These are phyloP conservation scores for Aphis craccivora DNA, from an alignment of 1,140 invertebrate genomes.

Conservation along the genomic window DNA sequence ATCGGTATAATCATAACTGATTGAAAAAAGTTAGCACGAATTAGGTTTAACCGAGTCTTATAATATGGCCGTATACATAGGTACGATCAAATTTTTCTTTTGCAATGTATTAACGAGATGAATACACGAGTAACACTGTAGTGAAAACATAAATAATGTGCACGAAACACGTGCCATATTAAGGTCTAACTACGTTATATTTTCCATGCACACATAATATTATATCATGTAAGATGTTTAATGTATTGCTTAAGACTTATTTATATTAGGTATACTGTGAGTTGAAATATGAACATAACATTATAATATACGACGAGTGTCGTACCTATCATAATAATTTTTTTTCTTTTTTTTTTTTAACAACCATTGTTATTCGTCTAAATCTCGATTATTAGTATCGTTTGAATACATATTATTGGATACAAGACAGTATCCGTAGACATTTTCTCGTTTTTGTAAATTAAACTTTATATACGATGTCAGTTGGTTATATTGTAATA, in stretches of 20 bases:
- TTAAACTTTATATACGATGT: neutral
- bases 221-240: neutral
- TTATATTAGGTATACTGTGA: neutral
- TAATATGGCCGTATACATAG: neutral
- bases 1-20: neutral
- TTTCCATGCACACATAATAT: conserved; percentile 23
- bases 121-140: neutral
- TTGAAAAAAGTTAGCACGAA: neutral
- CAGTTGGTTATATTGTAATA: too few relatives aligned
- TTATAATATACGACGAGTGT: neutral
- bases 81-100: neutral
- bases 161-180: conserved; percentile 29
- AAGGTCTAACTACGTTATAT: conserved; percentile 35
- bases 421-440: too few relatives aligned
- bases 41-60: neutral
- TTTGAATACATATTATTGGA: neutral
- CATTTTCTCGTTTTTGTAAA: neutral
- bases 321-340: neutral
- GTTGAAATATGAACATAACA: neutral
- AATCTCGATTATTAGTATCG: neutral
- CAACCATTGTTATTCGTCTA: too few relatives aligned
- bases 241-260: neutral
- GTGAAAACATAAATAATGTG: conserved; percentile 29
- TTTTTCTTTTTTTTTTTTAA: too few relatives aligned
- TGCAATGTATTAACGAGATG: neutral